These are phyloP conservation scores for Cotesia chilonis DNA, from an alignment of 1,140 invertebrate genomes.

Conservation along the genomic window DNA sequence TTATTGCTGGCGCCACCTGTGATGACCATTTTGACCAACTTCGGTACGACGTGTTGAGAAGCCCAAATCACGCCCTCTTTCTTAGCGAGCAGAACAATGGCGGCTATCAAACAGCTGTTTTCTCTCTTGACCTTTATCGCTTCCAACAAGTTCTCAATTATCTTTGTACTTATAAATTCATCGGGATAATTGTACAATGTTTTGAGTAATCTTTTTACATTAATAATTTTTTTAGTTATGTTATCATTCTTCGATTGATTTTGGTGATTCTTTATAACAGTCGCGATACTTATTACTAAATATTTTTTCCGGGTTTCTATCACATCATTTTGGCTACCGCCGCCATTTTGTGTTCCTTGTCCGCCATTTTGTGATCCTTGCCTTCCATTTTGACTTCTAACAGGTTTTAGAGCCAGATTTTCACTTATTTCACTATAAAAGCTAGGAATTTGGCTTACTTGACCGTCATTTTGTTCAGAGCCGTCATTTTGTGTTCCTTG, in stretches of 20 bases:
- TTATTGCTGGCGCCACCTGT: constrained; percentile 45
- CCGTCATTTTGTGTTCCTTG: neutral
- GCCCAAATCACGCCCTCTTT: constrained; percentile 50
- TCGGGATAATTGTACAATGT: constrained; percentile 48
- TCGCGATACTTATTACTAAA: too few relatives aligned
- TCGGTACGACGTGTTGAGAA: constrained; percentile 51
- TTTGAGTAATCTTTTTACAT: too few relatives aligned
- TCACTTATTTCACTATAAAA: too few relatives aligned
- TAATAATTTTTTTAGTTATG: too few relatives aligned
- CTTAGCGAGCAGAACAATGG: constrained; percentile 56
- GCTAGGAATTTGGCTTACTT: too few relatives aligned
- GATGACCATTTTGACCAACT: constrained; percentile 52
- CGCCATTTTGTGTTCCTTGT: neutral
- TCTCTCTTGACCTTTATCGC: constrained; percentile 45
- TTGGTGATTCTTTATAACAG: too few relatives aligned
- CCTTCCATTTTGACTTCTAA: neutral
- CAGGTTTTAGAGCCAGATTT: too few relatives aligned
- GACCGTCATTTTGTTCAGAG: too few relatives aligned
- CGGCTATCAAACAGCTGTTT: constrained; percentile 41
- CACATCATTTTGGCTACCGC: too few relatives aligned
- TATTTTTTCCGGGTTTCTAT: too few relatives aligned
- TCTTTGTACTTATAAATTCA: constrained; percentile 23
- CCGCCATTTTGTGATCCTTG: neutral
- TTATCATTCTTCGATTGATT: too few relatives aligned
- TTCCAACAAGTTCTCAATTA: constrained; percentile 43